Conservation (phyloP, 2,888 invertebrate species). For the Diarsia mendica region DNA sequence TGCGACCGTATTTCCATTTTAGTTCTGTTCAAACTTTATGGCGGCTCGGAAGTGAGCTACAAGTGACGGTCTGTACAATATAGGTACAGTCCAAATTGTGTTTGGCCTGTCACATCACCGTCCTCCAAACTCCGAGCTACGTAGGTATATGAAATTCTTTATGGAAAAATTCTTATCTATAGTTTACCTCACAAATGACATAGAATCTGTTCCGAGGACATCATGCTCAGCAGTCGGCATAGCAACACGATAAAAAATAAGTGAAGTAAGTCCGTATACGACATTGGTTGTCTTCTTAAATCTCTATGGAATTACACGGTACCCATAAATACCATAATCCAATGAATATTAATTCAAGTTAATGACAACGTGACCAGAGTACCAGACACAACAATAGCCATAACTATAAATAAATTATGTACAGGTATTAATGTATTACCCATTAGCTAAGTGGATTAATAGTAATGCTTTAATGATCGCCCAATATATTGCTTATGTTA, state of each 20-base stretch:
- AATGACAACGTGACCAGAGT: slow-evolving; percentile 34
- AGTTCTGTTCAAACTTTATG: too few species aligned
- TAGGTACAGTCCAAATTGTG: too few species aligned
- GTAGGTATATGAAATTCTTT: neutral
- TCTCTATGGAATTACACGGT: neutral
- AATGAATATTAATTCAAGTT: slow-evolving; percentile 27
- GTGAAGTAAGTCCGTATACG: neutral
- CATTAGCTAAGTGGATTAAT: slow-evolving; percentile 40
- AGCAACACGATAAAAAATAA: neutral
- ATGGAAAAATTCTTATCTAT: neutral
- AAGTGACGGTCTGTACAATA: too few species aligned
- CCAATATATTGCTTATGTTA: slow-evolving; percentile 12
- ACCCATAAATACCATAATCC: slow-evolving; percentile 15
- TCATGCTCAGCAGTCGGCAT: neutral
- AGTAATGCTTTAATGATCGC: slow-evolving; percentile 18
- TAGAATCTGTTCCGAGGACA: neutral
- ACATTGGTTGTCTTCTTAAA: neutral
- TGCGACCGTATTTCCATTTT: too few species aligned
- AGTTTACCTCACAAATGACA: neutral
- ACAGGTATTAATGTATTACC: slow-evolving; percentile 31
- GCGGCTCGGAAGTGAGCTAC: too few species aligned
- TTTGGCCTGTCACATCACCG: neutral
- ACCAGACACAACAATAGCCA: neutral
- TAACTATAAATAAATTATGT: slow-evolving; percentile 33
- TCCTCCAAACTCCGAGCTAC: neutral